Evolutionary conservation across 37 sponge, comb jelly and placozoan species (phyloP), one percentile per base, ranked within the genome.

Genomic region (Oopsacas minuta): DNA sequence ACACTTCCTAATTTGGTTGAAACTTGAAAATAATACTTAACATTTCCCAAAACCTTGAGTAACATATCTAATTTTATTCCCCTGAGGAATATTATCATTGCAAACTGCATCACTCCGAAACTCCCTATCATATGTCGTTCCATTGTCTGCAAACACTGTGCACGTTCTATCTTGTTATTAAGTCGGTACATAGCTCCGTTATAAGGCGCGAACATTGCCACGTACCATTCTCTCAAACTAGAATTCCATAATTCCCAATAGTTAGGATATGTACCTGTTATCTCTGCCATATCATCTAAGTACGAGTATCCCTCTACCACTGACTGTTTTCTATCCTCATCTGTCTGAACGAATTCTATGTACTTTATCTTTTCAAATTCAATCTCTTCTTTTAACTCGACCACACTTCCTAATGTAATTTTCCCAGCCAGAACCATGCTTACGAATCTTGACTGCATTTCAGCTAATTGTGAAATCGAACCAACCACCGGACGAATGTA

Each of bases 11-110:
- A 42, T 61, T 61, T 61, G 7, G 75, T 25, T 10, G 94, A 82
- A 0, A 52, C 82, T 81, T 94, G 94, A 37, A 91, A 83, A 35
- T n/a, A n/a, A 49, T 90, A 94, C 83, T 91, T 94, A 36, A 91
- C 37, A 1, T 37, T 83, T 25, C 86, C 85, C 36, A 94, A 38
- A 22, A 38, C 61, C n/a, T 88, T 61, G 17, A 94, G 86, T 52
- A 38, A 81, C 87, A 87, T 87, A 81, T 94, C 94, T 38, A 94
- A 89, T 81, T 39, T 53, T 69, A 82, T 87, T 36, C 88, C 23
- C 0, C 94, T 85, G 12, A 94, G 90, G 38, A 94, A 91, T 7
- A 90, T 36, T 38, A 94, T 88, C 37, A 94, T 83, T 0, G 89
- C 53, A 36, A 88, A 87, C 37, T 94, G 91, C 15, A 88, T 36